Evolutionary conservation across 2,113 vertebrate genomes (phyloP).

Genomic region (Ranitomeya imitator): DNA sequence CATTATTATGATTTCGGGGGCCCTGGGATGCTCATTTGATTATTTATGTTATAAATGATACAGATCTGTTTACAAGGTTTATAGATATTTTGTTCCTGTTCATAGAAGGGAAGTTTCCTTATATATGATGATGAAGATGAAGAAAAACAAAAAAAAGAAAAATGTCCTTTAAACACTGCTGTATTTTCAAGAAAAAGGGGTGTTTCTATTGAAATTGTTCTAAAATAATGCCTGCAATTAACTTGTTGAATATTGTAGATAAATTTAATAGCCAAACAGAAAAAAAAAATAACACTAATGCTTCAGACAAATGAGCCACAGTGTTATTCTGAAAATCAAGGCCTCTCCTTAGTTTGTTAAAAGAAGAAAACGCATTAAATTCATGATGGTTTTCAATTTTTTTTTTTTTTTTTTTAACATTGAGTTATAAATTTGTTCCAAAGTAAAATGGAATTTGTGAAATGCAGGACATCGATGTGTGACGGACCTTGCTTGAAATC

Average conservation of each 20-base stretch:
- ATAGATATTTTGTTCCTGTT: conserved; percentile 99
- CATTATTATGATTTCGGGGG: conserved; percentile 77
- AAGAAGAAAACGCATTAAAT: conserved; percentile 77
- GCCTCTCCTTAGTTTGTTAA: conserved; percentile 90
- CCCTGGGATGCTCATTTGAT: conserved; percentile 88
- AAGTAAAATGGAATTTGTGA: conserved; percentile 79
- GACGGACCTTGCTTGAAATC: conserved; percentile 88
- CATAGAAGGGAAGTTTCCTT: conserved; percentile 98
- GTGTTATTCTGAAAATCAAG: conserved; percentile 85
- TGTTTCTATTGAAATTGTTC: conserved; percentile 99
- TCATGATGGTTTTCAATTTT: conserved; percentile 90
- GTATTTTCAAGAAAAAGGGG: conserved; percentile 99
- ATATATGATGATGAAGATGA: conserved; percentile 76
- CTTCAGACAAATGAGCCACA: conserved; percentile 85
- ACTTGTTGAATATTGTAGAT: conserved; percentile 99
- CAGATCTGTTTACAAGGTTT: conserved; percentile 99
- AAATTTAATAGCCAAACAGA: conserved; percentile 99
- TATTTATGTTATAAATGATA: conserved; percentile 99
- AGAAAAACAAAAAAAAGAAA: conserved; percentile 76
- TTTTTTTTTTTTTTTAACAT: conserved; percentile 83
- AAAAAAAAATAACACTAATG: conserved; percentile 87
- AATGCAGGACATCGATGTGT: conserved; percentile 84
- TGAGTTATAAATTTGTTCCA: conserved; percentile 83
- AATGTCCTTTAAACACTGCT: conserved; percentile 99
- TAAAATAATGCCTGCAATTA: conserved; percentile 98